Evolutionary conservation across 92 coral and sea anemone species (phyloP).

Genomic region (Palythoa heliodiscus): DNA sequence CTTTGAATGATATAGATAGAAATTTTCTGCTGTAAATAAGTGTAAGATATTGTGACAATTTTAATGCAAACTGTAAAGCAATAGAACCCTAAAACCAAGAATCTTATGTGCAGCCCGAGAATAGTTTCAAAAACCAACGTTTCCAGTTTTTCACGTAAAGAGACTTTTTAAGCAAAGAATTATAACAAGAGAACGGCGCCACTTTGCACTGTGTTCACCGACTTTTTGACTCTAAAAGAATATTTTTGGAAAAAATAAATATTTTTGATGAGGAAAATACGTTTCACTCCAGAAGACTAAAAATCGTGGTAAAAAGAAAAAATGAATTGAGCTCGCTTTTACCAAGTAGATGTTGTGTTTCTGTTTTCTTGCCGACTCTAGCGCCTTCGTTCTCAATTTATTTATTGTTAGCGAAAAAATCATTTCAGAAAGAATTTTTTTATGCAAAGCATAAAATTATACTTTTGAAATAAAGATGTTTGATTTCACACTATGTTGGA

Average conservation of each 20-base stretch:
- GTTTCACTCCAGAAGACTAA: background rate
- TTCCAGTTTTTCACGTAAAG: background rate
- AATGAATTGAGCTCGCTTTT: background rate
- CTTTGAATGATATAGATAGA: background rate
- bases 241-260: background rate
- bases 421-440: background rate
- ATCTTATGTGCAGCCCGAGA: slow-evolving; percentile 1
- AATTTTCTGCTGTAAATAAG: slow-evolving; percentile 28
- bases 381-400: slow-evolving; percentile 35
- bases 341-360: background rate
- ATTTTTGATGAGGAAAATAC: background rate
- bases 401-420: slow-evolving; percentile 30
- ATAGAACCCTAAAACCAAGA: background rate
- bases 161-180: slow-evolving; percentile 13
- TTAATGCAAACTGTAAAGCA: slow-evolving; percentile 30
- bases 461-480: slow-evolving; percentile 33
- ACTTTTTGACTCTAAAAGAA: background rate
- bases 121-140: slow-evolving; percentile 3
- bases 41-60: slow-evolving; percentile 28
- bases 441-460: slow-evolving; percentile 46
- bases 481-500: background rate
- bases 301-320: background rate
- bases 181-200: slow-evolving; percentile 14
- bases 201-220: background rate
- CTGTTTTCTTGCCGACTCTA: slow-evolving; percentile 2